These are phyloP conservation scores for Ennomos quercinarius DNA, from an alignment of 2,888 invertebrate species.

Conservation along the genomic window DNA sequence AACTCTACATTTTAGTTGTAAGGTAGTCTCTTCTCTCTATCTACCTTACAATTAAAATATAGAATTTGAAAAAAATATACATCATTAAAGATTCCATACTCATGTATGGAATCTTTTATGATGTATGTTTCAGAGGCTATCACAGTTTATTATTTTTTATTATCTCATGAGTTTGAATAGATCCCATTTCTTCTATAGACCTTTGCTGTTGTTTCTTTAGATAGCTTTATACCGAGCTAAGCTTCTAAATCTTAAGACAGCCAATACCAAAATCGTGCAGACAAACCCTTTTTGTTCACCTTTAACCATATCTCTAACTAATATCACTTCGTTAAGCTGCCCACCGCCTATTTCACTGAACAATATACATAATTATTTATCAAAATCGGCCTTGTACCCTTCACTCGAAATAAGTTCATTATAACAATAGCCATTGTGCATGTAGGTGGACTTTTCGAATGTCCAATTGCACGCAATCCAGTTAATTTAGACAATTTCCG, in stretches of 20 bases:
- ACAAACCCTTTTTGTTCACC: conserved; percentile 64
- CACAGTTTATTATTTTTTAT: no score
- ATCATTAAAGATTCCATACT: no score
- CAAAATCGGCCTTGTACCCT: conserved; percentile 65
- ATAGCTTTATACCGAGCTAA: background rate
- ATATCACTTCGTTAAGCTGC: conserved; percentile 65
- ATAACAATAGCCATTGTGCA: conserved; percentile 58
- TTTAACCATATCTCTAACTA: conserved; percentile 56
- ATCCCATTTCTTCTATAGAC: no score
- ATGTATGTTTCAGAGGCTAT: no score
- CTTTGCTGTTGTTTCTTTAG: no score
- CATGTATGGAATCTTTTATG: no score
- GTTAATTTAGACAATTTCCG: conserved; percentile 43
- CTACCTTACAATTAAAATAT: no score
- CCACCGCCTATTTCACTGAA: conserved; percentile 58
- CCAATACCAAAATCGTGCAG: conserved; percentile 52
- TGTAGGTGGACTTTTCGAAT: conserved; percentile 50
- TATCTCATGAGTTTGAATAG: no score
- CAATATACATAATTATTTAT: conserved; percentile 64
- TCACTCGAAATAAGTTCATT: conserved; percentile 67
- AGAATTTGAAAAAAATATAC: no score
- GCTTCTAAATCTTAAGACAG: background rate
- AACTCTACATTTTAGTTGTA: no score
- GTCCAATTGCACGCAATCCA: conserved; percentile 46
- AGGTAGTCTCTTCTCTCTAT: no score